phyloP scores from a whole-genome alignment of 1,140 invertebrate species.

The Brachionus calyciflorus region DNA sequence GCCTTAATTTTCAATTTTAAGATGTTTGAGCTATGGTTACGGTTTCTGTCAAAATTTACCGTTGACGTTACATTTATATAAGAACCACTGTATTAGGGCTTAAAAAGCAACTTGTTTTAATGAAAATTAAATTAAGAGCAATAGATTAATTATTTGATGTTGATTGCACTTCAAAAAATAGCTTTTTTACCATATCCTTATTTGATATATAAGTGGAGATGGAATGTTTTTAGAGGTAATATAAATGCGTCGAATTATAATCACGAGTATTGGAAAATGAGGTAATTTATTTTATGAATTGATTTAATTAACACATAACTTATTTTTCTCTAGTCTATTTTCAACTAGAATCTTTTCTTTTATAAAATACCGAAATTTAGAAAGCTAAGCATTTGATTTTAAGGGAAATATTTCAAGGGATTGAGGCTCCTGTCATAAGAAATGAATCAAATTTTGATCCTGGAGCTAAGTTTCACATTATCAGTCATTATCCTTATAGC shows the following conservation, averaged over 20 bases:
- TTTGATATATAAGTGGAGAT: slow-evolving; percentile 79
- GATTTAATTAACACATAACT: too few species aligned
- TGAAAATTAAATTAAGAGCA: too few species aligned
- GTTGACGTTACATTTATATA: too few species aligned
- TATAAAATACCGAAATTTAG: slow-evolving; percentile 60
- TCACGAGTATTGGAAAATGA: slow-evolving; percentile 61
- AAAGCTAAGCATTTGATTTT: neutral
- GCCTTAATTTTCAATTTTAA: too few species aligned
- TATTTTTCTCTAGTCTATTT: too few species aligned
- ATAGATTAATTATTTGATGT: slow-evolving; percentile 81
- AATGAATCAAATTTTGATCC: slow-evolving; percentile 51
- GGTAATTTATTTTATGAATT: slow-evolving; percentile 48
- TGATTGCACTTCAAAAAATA: slow-evolving; percentile 78
- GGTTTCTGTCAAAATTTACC: too few species aligned
- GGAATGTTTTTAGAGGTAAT: slow-evolving; percentile 76
- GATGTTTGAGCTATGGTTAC: too few species aligned
- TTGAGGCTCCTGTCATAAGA: slow-evolving; percentile 53
- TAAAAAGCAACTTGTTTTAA: too few species aligned
- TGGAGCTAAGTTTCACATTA: slow-evolving; percentile 53
- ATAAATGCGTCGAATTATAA: slow-evolving; percentile 58
- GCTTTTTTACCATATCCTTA: slow-evolving; percentile 83
- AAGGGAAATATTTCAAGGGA: slow-evolving; percentile 55
- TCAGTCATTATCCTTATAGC: neutral
- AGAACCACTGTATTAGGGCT: too few species aligned
- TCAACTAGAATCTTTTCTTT: too few species aligned